Conservation (phyloP, 2,113 vertebrate species). For the Notarius lentiginosus region DNA sequence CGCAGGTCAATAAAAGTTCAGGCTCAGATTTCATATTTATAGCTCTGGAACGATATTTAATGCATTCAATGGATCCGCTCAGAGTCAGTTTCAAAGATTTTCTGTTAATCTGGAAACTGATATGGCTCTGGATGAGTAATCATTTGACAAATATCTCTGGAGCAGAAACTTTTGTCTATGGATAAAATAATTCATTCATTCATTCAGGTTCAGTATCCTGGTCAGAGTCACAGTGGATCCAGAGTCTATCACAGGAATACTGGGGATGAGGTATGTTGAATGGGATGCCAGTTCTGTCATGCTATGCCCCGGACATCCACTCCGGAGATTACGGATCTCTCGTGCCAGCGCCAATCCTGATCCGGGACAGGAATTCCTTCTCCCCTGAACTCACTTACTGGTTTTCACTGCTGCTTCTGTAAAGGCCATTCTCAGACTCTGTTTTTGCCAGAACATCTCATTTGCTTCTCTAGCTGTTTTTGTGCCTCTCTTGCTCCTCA, state of each 20-base stretch:
- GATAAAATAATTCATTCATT: not conserved
- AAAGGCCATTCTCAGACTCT: no score
- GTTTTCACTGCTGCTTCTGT: no score
- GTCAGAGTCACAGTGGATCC: not conserved
- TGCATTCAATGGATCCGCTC: not conserved
- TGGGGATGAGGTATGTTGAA: not conserved
- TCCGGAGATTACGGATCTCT: no score
- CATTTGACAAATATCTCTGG: not conserved
- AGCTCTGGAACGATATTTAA: slow-evolving; percentile 12
- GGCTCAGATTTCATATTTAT: slow-evolving; percentile 12
- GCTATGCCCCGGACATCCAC: no score
- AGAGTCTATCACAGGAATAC: not conserved
- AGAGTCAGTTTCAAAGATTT: not conserved
- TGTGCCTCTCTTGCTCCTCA: no score
- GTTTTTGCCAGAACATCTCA: no score
- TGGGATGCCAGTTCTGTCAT: no score
- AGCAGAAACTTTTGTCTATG: not conserved
- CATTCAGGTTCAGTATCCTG: not conserved
- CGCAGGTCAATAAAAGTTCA: slow-evolving; percentile 5
- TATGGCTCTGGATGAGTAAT: slow-evolving; percentile 9
- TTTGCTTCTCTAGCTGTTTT: no score
- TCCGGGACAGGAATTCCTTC: no score
- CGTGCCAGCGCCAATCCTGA: no score
- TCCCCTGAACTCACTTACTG: no score
- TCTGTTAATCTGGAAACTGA: not conserved